Base-by-base conservation (phyloP, 2,113 vertebrate genomes). In the Labeo catla region DNA sequence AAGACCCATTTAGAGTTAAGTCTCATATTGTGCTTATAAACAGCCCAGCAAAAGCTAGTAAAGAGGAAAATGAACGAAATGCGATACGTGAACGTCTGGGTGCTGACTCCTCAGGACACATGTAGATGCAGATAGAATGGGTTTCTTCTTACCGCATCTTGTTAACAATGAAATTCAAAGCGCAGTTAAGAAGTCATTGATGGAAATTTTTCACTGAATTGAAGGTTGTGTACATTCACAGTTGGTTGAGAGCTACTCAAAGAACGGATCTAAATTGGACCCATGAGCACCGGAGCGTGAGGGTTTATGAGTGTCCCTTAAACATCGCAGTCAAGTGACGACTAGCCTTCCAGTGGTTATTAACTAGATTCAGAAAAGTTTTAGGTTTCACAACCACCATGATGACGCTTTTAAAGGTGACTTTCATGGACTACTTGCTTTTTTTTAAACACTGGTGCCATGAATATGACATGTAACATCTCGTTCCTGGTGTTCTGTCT, bases 1-100 rank as follows among this genome's bases (percentile, higher is more conserved):
- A 85, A 89, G 85, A 88, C 87, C 84, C 92, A 90, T 90, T 92
- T 93, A 78, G 72, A 91, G 86, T 93, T 92, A 91, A 87, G 65
- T 59, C 84, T 83, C 74, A 91, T 90, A 87, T 87, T 88, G 93
- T 78, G 81, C 50, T 84, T 36, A 70, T 83, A 85, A 92, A 91
- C 85, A 87, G 45, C 74, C 87, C 49, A 84, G 86, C 43, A 85
- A 54, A 73, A 86, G 80, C 23, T 87, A 54, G 54, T 39, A 88
- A 87, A 43, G 81, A 86, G 82, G 84, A 80, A 76, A 85, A 87
- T 84, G 76, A 88, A 84, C 77, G 76, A 88, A 89, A 87, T 76
- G 66, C 76, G 66, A 88, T 86, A 83, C 54, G 73, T 63, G 77
- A 81, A 49, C 57, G 54, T 86, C 86, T 90, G 82, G 83, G 84